Evolutionary conservation across 1,140 invertebrate species (phyloP).

Genomic region (Mycetomoellerius zeteki): DNA sequence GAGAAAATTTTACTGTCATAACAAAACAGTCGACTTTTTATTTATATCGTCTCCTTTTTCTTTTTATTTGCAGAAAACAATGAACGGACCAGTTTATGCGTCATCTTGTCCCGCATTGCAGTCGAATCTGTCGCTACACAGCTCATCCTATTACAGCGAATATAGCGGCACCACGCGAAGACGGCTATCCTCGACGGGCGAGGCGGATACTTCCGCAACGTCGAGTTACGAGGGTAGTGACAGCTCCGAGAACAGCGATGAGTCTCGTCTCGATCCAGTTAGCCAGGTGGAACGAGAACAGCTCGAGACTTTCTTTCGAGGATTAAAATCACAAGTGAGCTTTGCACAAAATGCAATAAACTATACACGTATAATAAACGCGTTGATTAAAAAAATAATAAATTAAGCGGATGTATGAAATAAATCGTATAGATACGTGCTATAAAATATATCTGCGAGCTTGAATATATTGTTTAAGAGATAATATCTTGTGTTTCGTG

Average conservation of each 20-base stretch:
- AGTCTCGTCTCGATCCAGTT: slow-evolving; percentile 85
- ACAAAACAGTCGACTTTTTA: background rate
- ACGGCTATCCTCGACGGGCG: slow-evolving; percentile 85
- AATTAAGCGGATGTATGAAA: background rate
- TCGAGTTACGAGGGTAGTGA: slow-evolving; percentile 85
- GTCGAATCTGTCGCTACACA: slow-evolving; percentile 81
- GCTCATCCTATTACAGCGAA: slow-evolving; percentile 82
- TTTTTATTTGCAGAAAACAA: slow-evolving; percentile 70
- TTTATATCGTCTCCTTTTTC: background rate
- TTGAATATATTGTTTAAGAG: background rate
- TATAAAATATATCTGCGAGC: background rate
- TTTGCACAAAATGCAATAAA: background rate
- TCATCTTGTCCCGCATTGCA: slow-evolving; percentile 81
- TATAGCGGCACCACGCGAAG: slow-evolving; percentile 81
- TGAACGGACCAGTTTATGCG: slow-evolving; percentile 81
- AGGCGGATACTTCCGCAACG: slow-evolving; percentile 87
- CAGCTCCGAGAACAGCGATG: slow-evolving; percentile 84
- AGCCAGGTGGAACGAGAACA: slow-evolving; percentile 91
- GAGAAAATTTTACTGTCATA: background rate
- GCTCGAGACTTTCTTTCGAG: slow-evolving; percentile 93
- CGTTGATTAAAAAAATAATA: background rate
- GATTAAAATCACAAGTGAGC: slow-evolving; percentile 91
- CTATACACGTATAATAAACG: background rate
- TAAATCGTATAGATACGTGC: background rate
- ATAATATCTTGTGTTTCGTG: background rate